Conservation (phyloP, 1,140 invertebrate genomes). For the Protaetia brevitarsis region DNA sequence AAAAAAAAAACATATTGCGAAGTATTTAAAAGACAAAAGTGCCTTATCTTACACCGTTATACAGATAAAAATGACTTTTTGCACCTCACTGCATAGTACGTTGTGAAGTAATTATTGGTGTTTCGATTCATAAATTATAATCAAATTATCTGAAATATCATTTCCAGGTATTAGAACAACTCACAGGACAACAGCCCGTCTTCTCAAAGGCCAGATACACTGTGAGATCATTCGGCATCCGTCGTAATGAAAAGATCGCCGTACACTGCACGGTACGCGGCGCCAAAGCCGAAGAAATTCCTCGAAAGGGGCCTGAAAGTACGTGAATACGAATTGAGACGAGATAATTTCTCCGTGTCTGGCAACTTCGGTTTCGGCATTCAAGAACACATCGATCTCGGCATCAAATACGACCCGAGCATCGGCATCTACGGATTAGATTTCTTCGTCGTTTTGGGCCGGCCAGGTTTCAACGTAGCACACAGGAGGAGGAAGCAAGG, state of each 20-base stretch:
- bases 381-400: constrained; percentile 99
- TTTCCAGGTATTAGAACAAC: constrained; percentile 93
- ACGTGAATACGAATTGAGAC: constrained; percentile 96
- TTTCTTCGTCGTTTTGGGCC: constrained; percentile 97
- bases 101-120: too few relatives aligned
- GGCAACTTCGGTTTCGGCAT: constrained; percentile 99
- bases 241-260: constrained; percentile 99
- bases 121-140: too few relatives aligned
- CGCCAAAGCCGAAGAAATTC: constrained; percentile 98
- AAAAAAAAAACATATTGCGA: too few relatives aligned
- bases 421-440: constrained; percentile 99
- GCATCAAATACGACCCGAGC: constrained; percentile 99
- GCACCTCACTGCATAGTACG: too few relatives aligned
- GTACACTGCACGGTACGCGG: constrained; percentile 99
- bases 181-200: constrained; percentile 98
- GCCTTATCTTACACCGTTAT: too few relatives aligned
- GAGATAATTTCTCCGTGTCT: constrained; percentile 95
- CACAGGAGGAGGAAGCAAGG: constrained; percentile 89
- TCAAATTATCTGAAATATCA: neutral
- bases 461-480: constrained; percentile 96
- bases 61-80: too few relatives aligned
- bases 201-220: constrained; percentile 99
- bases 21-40: too few relatives aligned
- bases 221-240: constrained; percentile 97
- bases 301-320: constrained; percentile 97